These are phyloP conservation scores for Epinephelus moara DNA, from an alignment of 2,113 vertebrate genomes.

Conservation along the genomic window DNA sequence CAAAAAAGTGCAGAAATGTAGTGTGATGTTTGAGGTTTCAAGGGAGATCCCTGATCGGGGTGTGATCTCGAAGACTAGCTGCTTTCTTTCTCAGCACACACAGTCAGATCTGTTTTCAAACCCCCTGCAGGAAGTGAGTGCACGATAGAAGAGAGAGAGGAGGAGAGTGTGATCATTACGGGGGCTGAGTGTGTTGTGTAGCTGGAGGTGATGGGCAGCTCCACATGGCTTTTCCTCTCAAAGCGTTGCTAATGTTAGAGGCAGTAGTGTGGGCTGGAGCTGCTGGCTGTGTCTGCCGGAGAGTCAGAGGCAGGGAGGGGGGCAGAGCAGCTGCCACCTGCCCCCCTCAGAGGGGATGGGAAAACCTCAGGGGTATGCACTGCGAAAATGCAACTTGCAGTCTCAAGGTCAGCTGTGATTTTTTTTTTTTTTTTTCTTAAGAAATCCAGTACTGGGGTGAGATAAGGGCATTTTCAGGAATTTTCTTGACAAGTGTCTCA, in stretches of 20 bases:
- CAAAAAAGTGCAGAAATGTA: not conserved
- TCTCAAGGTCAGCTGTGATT: not conserved
- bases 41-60: conserved; percentile 7
- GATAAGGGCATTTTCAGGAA: not conserved
- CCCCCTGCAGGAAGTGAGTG: conserved; percentile 66
- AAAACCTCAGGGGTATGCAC: conserved; percentile 40
- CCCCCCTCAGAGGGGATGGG: conserved; percentile 54
- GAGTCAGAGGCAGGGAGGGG: conserved; percentile 40
- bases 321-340: conserved; percentile 74
- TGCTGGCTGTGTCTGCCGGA: conserved; percentile 58
- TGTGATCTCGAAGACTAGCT: conserved; percentile 10
- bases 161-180: conserved; percentile 39
- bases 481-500: conserved; percentile 7
- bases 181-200: conserved; percentile 43
- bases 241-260: conserved; percentile 76
- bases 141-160: conserved; percentile 36
- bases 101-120: conserved; percentile 51
- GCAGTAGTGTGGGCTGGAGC: conserved; percentile 69
- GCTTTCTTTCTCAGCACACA: conserved; percentile 49
- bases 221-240: conserved; percentile 76
- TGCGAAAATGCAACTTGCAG: conserved; percentile 11
- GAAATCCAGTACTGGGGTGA: not conserved
- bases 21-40: not conserved
- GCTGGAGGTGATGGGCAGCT: conserved; percentile 65
- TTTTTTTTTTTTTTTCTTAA: not conserved